A percentile compares a stretch with the other conserved stretches of the same genome.
phyloP scores from a whole-genome alignment of 2,113 vertebrate genomes.

The Macquaria australasica region DNA sequence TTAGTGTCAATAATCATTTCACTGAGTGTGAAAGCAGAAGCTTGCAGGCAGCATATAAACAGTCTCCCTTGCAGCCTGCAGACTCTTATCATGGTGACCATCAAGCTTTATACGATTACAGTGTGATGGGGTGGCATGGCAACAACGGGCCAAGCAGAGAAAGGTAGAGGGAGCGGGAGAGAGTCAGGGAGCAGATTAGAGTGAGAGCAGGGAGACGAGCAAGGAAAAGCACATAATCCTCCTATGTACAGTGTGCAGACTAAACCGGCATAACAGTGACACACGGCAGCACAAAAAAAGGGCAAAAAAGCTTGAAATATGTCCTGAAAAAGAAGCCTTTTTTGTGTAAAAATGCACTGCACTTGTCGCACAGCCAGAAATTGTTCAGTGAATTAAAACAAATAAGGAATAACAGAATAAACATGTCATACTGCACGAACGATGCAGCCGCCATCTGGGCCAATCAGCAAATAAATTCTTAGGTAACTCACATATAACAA shows the following conservation, averaged over 20 bases:
- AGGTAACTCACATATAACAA: constrained; percentile 30
- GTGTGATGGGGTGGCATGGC: constrained; percentile 74
- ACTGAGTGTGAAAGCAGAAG: constrained; percentile 27
- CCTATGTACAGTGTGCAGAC: constrained; percentile 67
- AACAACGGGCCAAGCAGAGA: constrained; percentile 62
- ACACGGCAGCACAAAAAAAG: constrained; percentile 56
- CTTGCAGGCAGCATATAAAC: constrained; percentile 36
- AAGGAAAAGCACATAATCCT: constrained; percentile 73
- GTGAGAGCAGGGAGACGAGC: constrained; percentile 65
- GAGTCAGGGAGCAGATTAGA: constrained; percentile 69
- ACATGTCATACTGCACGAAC: constrained; percentile 18
- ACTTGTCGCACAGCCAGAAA: neutral
- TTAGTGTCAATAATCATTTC: constrained; percentile 41
- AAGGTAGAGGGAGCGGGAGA: constrained; percentile 35
- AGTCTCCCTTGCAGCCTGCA: constrained; percentile 50
- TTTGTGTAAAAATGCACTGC: constrained; percentile 7
- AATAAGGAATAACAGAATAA: constrained; percentile 23
- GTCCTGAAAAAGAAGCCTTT: constrained; percentile 8
- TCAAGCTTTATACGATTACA: constrained; percentile 64
- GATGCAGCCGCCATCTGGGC: constrained; percentile 27
- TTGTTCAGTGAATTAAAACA: constrained; percentile 27
- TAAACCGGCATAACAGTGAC: constrained; percentile 61
- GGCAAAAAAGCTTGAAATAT: constrained; percentile 44
- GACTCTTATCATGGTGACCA: constrained; percentile 67
- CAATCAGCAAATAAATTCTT: constrained; percentile 27